Evolutionary conservation across 1,140 invertebrate genomes (phyloP).

Genomic region (Drusus annulatus): DNA sequence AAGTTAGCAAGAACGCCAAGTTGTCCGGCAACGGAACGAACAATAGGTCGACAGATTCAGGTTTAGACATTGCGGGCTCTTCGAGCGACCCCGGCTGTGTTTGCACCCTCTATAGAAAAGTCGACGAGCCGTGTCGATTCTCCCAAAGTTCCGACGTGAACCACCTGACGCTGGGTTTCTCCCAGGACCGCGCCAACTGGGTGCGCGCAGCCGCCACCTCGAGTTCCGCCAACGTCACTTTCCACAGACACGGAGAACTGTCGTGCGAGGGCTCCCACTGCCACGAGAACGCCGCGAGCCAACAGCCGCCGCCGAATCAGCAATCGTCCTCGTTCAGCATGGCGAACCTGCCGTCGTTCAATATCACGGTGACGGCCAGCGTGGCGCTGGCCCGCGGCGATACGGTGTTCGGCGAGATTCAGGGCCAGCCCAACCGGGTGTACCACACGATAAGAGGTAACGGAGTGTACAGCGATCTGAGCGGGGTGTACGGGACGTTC

Average conservation of each 20-base stretch:
- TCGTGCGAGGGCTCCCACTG: slow-evolving; percentile 10
- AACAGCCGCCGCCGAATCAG: slow-evolving; percentile 4
- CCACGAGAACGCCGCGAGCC: neutral
- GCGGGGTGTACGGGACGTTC: slow-evolving; percentile 23
- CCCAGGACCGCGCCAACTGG: slow-evolving; percentile 36
- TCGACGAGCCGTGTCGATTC: slow-evolving; percentile 57
- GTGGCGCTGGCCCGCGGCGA: slow-evolving; percentile 12
- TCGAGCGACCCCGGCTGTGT: slow-evolving; percentile 62
- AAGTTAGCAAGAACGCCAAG: slow-evolving; percentile 38
- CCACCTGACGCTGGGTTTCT: slow-evolving; percentile 26
- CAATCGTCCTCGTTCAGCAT: slow-evolving; percentile 13
- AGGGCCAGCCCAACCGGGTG: neutral
- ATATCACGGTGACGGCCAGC: slow-evolving; percentile 46
- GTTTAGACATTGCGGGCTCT: slow-evolving; percentile 38
- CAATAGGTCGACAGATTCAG: slow-evolving; percentile 32
- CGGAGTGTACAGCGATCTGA: slow-evolving; percentile 10
- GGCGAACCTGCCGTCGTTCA: slow-evolving; percentile 39
- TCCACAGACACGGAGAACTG: neutral
- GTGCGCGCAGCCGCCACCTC: neutral
- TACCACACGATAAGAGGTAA: slow-evolving; percentile 26
- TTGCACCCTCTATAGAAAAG: slow-evolving; percentile 66
- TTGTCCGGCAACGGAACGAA: neutral
- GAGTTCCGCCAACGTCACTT: slow-evolving; percentile 1
- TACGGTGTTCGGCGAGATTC: neutral
- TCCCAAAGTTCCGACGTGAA: neutral